A percentile compares a stretch with the other conserved stretches of the same genome.
Evolutionary conservation across 2,797 vertebrate genomes (phyloP).

Genomic region (Macroramphosus scolopax): DNA sequence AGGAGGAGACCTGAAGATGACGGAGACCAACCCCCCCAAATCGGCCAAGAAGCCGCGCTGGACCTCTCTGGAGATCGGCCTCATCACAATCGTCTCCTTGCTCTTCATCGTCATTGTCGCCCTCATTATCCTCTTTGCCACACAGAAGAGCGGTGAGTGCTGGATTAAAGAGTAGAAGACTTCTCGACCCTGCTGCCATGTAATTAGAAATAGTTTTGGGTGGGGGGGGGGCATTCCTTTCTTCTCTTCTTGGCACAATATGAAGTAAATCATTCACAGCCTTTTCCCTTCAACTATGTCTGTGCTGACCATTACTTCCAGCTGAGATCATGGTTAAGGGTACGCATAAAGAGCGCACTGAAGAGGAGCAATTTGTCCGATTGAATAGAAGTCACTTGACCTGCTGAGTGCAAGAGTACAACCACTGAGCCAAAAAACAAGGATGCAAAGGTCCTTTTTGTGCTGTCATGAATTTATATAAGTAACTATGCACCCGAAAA

Average conservation of each 20-base stretch:
- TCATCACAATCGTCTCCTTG: conserved; percentile 82
- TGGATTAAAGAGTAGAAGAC: too few species aligned
- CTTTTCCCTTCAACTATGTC: conserved; percentile 2
- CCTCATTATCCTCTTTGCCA: conserved; percentile 87
- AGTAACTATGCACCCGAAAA: too few species aligned
- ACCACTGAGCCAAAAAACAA: conserved; percentile 30
- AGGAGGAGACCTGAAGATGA: conserved; percentile 90
- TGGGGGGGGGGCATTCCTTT: neutral
- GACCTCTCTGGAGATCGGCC: conserved; percentile 87
- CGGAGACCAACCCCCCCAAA: conserved; percentile 86
- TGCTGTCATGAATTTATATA: neutral
- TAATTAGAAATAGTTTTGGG: too few species aligned
- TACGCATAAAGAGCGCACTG: conserved; percentile 5
- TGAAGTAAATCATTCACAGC: conserved; percentile 6
- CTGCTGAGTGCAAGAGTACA: conserved; percentile 35
- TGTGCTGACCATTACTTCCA: conserved; percentile 5
- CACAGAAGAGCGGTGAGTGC: conserved; percentile 82
- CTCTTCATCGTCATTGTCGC: conserved; percentile 85
- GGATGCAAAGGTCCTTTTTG: conserved; percentile 25
- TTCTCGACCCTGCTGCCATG: too few species aligned
- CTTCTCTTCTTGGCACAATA: neutral
- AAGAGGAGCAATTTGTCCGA: conserved; percentile 26
- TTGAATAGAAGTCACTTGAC: conserved; percentile 27
- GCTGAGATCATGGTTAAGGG: conserved; percentile 29
- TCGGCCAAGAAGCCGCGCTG: conserved; percentile 85